Evolutionary conservation across 2,888 invertebrate genomes (phyloP).

Genomic region (Theodoxus fluviatilis): DNA sequence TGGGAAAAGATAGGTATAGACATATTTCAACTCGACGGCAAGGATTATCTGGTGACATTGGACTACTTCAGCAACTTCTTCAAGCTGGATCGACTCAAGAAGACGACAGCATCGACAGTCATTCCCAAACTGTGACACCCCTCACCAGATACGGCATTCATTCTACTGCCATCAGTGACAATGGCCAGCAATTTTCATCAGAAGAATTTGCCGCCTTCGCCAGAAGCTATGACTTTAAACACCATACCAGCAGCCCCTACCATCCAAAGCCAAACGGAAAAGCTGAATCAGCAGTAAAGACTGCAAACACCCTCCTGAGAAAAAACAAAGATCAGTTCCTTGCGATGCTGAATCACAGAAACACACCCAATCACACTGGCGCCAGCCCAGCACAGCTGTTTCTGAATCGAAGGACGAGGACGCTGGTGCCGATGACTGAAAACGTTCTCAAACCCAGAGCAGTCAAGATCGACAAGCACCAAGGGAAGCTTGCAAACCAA

Average conservation of each 20-base stretch:
- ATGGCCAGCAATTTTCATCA: too few relatives aligned
- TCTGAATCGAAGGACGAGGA: slow-evolving; percentile 6
- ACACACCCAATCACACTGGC: slow-evolving; percentile 11
- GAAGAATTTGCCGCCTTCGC: too few relatives aligned
- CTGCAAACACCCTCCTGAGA: slow-evolving; percentile 13
- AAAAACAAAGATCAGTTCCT: slow-evolving; percentile 17
- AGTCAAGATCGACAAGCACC: too few relatives aligned
- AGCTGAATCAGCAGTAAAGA: background rate
- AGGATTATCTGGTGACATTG: background rate
- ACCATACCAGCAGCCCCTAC: too few relatives aligned
- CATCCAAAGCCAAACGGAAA: too few relatives aligned
- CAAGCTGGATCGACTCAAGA: background rate
- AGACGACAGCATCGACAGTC: background rate
- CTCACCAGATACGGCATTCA: background rate
- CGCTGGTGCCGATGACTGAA: slow-evolving; percentile 9
- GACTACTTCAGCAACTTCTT: background rate
- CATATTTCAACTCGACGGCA: background rate
- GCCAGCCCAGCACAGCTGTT: background rate
- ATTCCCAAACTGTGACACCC: background rate
- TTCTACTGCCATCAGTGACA: too few relatives aligned
- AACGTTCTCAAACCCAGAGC: slow-evolving; percentile 14
- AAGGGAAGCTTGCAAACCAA: too few relatives aligned
- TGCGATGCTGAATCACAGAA: background rate
- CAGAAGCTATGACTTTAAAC: too few relatives aligned
- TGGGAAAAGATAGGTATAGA: background rate